Percentiles rank a stretch among this genome's conserved stretches.
Evolutionary conservation across 2,797 vertebrate genomes (phyloP).

Genomic region (Malurus splendens): DNA sequence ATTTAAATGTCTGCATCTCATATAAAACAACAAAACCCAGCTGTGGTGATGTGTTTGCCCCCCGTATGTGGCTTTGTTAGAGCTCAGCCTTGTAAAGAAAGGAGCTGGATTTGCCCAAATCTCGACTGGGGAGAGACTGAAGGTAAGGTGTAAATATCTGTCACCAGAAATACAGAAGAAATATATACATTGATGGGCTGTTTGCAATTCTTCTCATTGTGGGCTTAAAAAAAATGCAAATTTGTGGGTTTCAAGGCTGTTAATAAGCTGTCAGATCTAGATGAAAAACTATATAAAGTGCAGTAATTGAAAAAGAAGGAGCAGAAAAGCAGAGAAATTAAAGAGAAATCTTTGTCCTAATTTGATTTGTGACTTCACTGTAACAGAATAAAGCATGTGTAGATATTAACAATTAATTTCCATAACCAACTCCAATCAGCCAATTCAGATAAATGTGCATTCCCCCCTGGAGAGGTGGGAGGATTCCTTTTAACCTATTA

Average conservation of each 20-base stretch:
- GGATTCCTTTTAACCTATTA: slow-evolving; percentile 38
- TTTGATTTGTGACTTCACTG: slow-evolving; percentile 50
- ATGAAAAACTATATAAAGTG: slow-evolving; percentile 15
- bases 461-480: not conserved
- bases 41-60: slow-evolving; percentile 34
- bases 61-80: not conserved
- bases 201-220: slow-evolving; percentile 1
- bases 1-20: slow-evolving; percentile 38
- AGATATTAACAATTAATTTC: slow-evolving; percentile 51
- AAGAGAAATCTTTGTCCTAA: slow-evolving; percentile 39
- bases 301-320: slow-evolving; percentile 29
- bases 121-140: not conserved
- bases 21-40: slow-evolving; percentile 33
- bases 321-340: slow-evolving; percentile 33
- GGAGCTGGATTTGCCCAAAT: slow-evolving; percentile 14
- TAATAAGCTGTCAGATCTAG: slow-evolving; percentile 37
- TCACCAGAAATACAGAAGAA: not conserved
- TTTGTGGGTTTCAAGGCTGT: slow-evolving; percentile 28
- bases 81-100: not conserved
- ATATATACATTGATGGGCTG: not conserved
- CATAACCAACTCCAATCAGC: slow-evolving; percentile 20
- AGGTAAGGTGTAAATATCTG: slow-evolving; percentile 23
- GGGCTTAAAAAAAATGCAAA: slow-evolving; percentile 7
- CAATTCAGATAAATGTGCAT: slow-evolving; percentile 19
- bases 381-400: slow-evolving; percentile 29